Base-by-base conservation (phyloP, 1,140 invertebrate genomes). In the Arion vulgaris region DNA sequence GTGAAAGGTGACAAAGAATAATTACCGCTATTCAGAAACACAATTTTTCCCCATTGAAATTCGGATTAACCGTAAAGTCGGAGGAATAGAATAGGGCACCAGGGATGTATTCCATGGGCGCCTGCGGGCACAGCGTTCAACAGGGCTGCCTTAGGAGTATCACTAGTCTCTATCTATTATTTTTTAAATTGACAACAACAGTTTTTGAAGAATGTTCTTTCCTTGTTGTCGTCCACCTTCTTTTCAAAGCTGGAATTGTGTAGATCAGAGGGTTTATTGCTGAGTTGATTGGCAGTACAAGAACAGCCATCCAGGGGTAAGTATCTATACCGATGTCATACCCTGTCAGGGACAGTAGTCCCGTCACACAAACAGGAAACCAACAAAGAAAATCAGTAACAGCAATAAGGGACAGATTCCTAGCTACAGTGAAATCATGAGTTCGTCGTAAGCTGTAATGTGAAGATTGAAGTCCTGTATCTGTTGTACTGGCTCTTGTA, bases 381-480 rank as follows among this genome's bases (percentile, higher is more conserved):
- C 85, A 85, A 45, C 85, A 85, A 9, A 84, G 1, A 71, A 85
- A 85, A 66, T 85, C 78, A 19, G 79, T 82, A 7, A 85, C 4
- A n/a, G n/a, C n/a, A 0, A 85, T 73, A 7, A 80, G 45, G 23
- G 73, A 76, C 28, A 84, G 75, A 36, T 72, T 53, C 39, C 69
- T 83, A 49, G n/a, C 85, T 26, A 85, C 74, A 26, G 75, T 72
- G 9, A 85, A 17, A 5, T 85, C 85, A 1, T 79, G 76, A 4
- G 57, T 28, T 39, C 51, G 38, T 51, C 73, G 41, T 2, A 4
- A 13, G 38, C 45, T 71, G 62, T 28, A 28, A 23, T 66, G n/a
- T 11, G 28, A 13, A 7, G 11, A 32, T 0, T 66, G n/a, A 34
- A 34, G 5, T 1, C 28, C n/a, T 2, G 5, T 66, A 28, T 32